A percentile compares a stretch with the other conserved stretches of the same genome.
These are phyloP conservation scores for Sebastes steindachneri DNA, from an alignment of 2,797 vertebrate species.

Conservation along the genomic window DNA sequence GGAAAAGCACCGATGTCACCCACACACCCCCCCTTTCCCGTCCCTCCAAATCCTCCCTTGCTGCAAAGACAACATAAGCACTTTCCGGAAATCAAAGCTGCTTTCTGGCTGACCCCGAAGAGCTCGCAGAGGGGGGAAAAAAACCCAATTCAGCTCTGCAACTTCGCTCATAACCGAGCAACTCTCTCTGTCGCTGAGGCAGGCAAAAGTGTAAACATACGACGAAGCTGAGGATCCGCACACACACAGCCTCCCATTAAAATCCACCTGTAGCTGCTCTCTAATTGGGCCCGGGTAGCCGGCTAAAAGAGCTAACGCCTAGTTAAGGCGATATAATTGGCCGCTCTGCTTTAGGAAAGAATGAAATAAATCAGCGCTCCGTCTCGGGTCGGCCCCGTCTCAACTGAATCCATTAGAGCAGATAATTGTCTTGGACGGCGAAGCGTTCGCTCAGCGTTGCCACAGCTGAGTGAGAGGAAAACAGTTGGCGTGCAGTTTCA, in stretches of 20 bases:
- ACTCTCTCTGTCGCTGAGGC: constrained; percentile 56
- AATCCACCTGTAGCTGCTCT: constrained; percentile 78
- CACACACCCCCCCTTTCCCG: too few species aligned
- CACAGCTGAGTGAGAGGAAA: constrained; percentile 51
- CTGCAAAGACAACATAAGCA: constrained; percentile 47
- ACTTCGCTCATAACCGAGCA: constrained; percentile 58
- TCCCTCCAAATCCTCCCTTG: constrained; percentile 18
- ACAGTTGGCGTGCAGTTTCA: constrained; percentile 40
- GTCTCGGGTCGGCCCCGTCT: constrained; percentile 70
- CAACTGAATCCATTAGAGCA: constrained; percentile 75
- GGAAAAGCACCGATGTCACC: constrained; percentile 53
- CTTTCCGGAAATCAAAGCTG: constrained; percentile 62
- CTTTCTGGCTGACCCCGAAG: constrained; percentile 52
- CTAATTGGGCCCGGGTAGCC: constrained; percentile 77
- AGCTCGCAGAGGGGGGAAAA: background rate
- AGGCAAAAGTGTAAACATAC: constrained; percentile 54
- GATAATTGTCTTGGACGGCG: constrained; percentile 73
- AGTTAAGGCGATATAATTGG: constrained; percentile 81
- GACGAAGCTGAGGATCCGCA: background rate
- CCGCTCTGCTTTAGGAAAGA: constrained; percentile 76
- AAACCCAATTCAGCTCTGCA: constrained; percentile 30
- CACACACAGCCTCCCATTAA: constrained; percentile 61
- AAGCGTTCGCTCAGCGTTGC: constrained; percentile 47
- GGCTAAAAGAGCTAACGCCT: constrained; percentile 74
- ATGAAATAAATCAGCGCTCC: constrained; percentile 76